Percentiles rank a stretch among this genome's conserved stretches.
These are phyloP conservation scores for Ophion costatus DNA, from an alignment of 2,888 invertebrate species.

Conservation along the genomic window DNA sequence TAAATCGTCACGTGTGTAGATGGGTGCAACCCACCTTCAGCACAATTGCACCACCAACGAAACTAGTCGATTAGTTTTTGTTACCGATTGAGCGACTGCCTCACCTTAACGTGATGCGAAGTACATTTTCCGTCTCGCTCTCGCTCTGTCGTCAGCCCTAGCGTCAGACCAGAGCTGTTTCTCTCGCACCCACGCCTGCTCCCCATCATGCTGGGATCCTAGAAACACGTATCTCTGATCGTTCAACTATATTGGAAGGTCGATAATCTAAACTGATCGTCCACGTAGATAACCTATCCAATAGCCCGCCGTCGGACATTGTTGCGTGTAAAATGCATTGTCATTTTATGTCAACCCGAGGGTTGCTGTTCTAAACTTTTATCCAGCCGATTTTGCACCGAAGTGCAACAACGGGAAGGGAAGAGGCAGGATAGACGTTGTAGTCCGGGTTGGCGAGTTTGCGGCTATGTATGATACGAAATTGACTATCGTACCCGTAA, in stretches of 20 bases:
- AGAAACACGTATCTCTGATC: not conserved
- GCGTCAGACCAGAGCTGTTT: too few relatives aligned
- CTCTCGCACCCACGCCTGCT: too few relatives aligned
- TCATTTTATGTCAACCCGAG: constrained; percentile 4
- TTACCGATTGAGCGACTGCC: too few relatives aligned
- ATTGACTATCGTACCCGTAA: constrained; percentile 66
- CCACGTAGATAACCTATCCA: not conserved
- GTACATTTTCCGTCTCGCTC: too few relatives aligned
- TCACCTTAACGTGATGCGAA: too few relatives aligned
- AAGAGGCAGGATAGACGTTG: constrained; percentile 3
- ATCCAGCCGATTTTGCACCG: constrained; percentile 61
- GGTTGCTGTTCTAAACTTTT: constrained; percentile 57
- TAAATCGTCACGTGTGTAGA: too few relatives aligned
- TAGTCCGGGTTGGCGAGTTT: constrained; percentile 31
- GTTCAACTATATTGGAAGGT: not conserved
- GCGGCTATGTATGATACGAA: constrained; percentile 49
- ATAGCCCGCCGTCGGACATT: not conserved
- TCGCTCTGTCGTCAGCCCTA: too few relatives aligned
- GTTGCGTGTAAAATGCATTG: constrained; percentile 40
- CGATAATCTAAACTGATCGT: not conserved
- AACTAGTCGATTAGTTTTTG: too few relatives aligned
- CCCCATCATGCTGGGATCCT: not conserved
- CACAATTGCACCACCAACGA: too few relatives aligned
- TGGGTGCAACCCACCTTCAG: too few relatives aligned
- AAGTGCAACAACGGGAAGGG: not conserved